These are phyloP conservation scores for Semnornis frantzii DNA, from an alignment of 2,113 vertebrate species.

Conservation along the genomic window DNA sequence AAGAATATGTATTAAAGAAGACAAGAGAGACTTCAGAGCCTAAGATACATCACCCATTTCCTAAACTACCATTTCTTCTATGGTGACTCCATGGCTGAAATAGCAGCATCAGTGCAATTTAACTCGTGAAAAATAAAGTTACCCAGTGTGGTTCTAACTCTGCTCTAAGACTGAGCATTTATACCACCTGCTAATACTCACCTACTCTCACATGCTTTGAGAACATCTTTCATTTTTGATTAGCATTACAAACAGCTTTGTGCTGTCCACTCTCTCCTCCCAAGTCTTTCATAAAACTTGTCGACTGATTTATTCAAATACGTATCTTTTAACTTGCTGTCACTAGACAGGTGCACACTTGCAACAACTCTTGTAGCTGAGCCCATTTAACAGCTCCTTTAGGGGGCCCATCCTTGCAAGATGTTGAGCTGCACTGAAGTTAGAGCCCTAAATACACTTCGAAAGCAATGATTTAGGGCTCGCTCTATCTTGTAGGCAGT, in stretches of 20 bases:
- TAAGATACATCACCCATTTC: not conserved
- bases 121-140: not conserved
- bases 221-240: slow-evolving; percentile 48
- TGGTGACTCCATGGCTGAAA: not conserved
- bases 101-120: not conserved
- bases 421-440: not conserved
- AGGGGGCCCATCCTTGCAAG: slow-evolving; percentile 8
- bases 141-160: not conserved
- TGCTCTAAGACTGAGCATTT: slow-evolving; percentile 12
- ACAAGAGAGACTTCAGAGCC: not conserved
- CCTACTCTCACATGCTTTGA: slow-evolving; percentile 38
- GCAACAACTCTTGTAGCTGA: slow-evolving; percentile 13
- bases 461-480: not conserved
- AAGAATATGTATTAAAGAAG: not conserved
- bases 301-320: slow-evolving; percentile 64
- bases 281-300: slow-evolving; percentile 72
- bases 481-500: not conserved
- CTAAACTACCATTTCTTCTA: not conserved
- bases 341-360: slow-evolving; percentile 55
- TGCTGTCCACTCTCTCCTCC: slow-evolving; percentile 52
- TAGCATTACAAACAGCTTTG: slow-evolving; percentile 46
- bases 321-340: slow-evolving; percentile 55
- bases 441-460: not conserved
- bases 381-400: slow-evolving; percentile 32
- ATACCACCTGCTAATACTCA: slow-evolving; percentile 35